phyloP scores from a whole-genome alignment of 2,113 vertebrate species.

The Perca fluviatilis region DNA sequence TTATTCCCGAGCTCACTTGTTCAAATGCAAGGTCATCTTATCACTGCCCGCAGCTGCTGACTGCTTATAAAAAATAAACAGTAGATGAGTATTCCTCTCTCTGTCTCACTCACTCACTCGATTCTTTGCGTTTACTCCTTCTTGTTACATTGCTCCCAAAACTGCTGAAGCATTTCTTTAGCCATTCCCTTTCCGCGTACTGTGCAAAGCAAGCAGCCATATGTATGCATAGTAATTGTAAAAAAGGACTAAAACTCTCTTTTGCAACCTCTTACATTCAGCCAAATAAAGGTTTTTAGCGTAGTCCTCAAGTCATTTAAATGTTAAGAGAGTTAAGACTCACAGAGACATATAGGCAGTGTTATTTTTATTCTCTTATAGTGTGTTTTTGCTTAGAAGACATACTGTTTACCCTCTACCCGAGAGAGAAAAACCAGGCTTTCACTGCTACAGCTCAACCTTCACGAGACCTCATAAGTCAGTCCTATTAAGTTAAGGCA shows the following conservation, averaged over 20 bases:
- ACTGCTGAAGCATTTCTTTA: not conserved
- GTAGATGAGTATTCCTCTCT: conserved; percentile 42
- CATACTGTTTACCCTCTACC: conserved; percentile 9
- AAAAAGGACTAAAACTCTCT: not conserved
- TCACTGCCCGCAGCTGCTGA: conserved; percentile 67
- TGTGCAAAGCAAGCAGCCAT: not conserved
- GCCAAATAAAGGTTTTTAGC: not conserved
- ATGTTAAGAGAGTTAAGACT: not conserved
- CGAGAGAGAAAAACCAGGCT: conserved; percentile 18
- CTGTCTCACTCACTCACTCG: conserved; percentile 5
- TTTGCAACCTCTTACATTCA: not conserved
- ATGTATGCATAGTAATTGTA: not conserved
- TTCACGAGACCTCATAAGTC: conserved; percentile 57
- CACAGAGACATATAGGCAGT: not conserved
- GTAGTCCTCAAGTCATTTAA: not conserved
- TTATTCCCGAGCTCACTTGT: conserved; percentile 44
- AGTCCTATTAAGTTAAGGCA: conserved; percentile 47
- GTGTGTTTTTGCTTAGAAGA: not conserved
- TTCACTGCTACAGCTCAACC: conserved; percentile 22
- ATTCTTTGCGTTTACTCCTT: not conserved
- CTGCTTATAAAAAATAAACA: conserved; percentile 64
- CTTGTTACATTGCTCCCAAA: not conserved
- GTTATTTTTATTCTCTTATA: not conserved
- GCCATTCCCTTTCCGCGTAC: not conserved
- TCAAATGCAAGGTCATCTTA: conserved; percentile 72